Evolutionary conservation across 2,113 vertebrate species (phyloP).

Genomic region (Ranitomeya imitator): DNA sequence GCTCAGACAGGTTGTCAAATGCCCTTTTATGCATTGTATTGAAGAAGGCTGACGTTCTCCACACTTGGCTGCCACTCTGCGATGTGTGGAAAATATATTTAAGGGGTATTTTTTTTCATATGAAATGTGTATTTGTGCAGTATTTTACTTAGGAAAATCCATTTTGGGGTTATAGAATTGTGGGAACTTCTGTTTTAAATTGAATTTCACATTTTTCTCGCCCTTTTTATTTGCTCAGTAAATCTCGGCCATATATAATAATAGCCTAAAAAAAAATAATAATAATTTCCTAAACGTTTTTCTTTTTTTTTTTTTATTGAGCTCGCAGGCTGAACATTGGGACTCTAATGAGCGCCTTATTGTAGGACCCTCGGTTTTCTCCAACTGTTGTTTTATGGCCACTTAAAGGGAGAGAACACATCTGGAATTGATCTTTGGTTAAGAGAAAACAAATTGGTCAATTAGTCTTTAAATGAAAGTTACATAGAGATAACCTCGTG

Average conservation of each 20-base stretch:
- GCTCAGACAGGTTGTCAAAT: not conserved
- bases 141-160: not conserved
- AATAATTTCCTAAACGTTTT: not conserved
- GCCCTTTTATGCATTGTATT: not conserved
- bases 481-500: conserved; percentile 28
- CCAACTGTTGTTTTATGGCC: conserved; percentile 31
- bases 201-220: not conserved
- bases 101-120: not conserved
- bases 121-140: not conserved
- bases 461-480: conserved; percentile 48
- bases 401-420: conserved; percentile 45
- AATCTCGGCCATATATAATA: conserved; percentile 3
- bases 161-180: not conserved
- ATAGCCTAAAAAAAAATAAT: not conserved
- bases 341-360: not conserved
- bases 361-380: not conserved
- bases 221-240: not conserved
- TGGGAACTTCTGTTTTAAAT: conserved; percentile 24
- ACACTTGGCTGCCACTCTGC: not conserved
- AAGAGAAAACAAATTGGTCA: conserved; percentile 50
- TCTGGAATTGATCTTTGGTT: conserved; percentile 48
- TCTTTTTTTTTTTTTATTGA: not conserved
- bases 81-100: not conserved
- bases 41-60: not conserved
- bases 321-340: not conserved